These are phyloP conservation scores for Boulengeromyrus knoepffleri DNA, from an alignment of 2,113 vertebrate genomes.

Conservation along the genomic window DNA sequence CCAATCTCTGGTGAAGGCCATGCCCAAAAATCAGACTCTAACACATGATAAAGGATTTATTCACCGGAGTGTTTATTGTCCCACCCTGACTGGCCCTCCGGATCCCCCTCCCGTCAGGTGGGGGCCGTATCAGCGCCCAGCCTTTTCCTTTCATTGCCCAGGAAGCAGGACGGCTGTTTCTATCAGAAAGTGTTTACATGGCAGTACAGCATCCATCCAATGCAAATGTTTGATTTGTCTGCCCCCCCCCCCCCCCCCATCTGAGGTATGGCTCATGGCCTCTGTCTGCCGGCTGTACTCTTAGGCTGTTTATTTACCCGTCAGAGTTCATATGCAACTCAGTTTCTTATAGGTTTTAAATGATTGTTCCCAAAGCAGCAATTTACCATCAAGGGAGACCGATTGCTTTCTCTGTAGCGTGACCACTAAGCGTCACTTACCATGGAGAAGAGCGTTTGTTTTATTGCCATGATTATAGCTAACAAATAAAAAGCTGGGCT, in stretches of 20 bases:
- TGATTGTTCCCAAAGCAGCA: constrained; percentile 1
- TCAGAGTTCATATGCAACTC: constrained; percentile 5
- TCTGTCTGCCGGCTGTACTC: background rate
- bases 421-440: background rate
- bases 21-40: background rate
- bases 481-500: background rate
- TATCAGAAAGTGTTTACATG: background rate
- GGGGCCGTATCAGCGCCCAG: background rate
- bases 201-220: background rate
- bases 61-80: background rate
- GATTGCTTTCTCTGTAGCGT: background rate
- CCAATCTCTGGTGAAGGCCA: background rate
- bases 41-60: background rate
- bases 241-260: no score
- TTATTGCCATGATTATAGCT: background rate
- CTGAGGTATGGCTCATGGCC: background rate
- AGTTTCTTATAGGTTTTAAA: background rate
- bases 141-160: background rate
- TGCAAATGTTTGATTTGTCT: constrained; percentile 7
- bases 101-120: background rate
- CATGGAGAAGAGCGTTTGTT: background rate
- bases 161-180: background rate
- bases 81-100: background rate
- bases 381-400: constrained; percentile 16
- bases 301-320: background rate